Base-by-base conservation (phyloP, 2,113 vertebrate species). In the Sinosuthora webbiana region DNA sequence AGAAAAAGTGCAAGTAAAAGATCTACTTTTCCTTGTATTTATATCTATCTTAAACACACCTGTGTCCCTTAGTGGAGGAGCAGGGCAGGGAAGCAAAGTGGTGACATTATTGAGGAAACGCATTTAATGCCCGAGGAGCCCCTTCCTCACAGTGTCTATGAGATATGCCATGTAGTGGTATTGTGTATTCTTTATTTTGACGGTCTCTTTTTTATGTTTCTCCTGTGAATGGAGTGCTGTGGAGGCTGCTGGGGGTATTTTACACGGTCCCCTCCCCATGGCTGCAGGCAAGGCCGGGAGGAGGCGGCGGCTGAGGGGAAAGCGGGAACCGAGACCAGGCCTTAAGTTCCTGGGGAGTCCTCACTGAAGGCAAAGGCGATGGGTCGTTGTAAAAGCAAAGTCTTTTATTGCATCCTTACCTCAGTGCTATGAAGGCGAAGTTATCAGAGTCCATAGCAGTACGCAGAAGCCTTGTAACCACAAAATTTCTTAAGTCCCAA, bases 191-290 rank as follows among this genome's bases (percentile, higher is more conserved):
- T 10, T 71, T 30, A 17, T 27, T 67, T 44, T 8, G 8, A 15
- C 6, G 2, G 23, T 4, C 7, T 27, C 5, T 47, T 31, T 24
- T 31, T 37, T 5, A 0, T 2, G 14, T 7, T 11, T 5, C 1
- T 19, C 12, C 15, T 1, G 0, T 0, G 11, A 7, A 11, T 7
- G n/a, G 17, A 31, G 21, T 1, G 6, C 79, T 31, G 24, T 33
- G 31, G 37, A 6, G 30, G 19, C 12, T 47, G 14, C 35, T 21
- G 13, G 14, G 20, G 21, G 16, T 14, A 11, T 9, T 5, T 11
- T 8, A 1, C 23, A 6, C 4, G 5, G 20, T 3, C 59, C 6
- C 11, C 16, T 47, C 35, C 14, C 7, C 25, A 19, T 55, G 5
- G 15, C 47, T 10, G 21, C 13, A 11, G 23, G 41, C 28, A 8